A percentile compares a stretch with the other conserved stretches of the same genome.
phyloP scores from a whole-genome alignment of 2,888 invertebrate species.

The Mimachlamys varia region DNA sequence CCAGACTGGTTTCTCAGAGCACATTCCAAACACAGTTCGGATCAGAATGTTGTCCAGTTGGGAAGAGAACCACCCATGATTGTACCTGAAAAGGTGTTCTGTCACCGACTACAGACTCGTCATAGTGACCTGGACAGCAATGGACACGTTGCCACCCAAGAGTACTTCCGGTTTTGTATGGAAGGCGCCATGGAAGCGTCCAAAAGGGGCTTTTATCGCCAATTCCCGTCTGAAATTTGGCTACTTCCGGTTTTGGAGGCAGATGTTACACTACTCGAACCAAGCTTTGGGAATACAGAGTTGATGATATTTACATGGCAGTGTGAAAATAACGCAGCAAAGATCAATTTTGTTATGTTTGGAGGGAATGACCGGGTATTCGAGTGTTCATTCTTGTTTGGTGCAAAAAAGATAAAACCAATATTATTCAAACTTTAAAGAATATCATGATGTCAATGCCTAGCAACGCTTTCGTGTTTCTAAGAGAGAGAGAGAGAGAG shows the following conservation, averaged over 20 bases:
- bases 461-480: too few relatives aligned
- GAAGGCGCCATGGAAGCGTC: not conserved
- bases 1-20: not conserved
- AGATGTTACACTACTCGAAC: not conserved
- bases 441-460: not conserved
- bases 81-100: not conserved
- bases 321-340: not conserved
- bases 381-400: not conserved
- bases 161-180: slow-evolving; percentile 21
- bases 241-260: not conserved
- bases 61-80: not conserved
- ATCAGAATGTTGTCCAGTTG: not conserved
- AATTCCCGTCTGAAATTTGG: not conserved
- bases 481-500: too few relatives aligned
- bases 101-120: not conserved
- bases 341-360: not conserved
- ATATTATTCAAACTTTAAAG: not conserved
- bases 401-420: not conserved
- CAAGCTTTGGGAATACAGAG: not conserved
- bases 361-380: not conserved
- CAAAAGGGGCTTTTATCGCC: not conserved
- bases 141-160: not conserved
- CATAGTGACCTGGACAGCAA: not conserved
- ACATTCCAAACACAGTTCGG: not conserved
- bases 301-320: not conserved